Base-by-base conservation (phyloP, 2,888 invertebrate genomes). In the Netelia melanura region DNA sequence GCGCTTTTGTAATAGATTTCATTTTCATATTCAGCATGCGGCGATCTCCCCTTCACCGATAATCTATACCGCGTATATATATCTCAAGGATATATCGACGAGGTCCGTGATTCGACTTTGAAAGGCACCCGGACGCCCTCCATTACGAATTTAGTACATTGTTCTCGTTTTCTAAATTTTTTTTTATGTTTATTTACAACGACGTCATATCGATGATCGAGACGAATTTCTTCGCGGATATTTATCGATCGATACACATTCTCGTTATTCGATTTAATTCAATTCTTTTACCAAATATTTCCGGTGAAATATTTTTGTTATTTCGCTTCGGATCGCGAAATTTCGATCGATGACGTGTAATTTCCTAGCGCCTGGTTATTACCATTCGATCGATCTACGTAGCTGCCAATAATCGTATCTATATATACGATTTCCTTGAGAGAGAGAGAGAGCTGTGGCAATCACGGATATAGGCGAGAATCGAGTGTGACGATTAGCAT, bases 141-240 rank as follows among this genome's bases (percentile, higher is more conserved):
- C 87, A 89, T 91, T 90, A 91, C 90, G 87, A 90, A 90, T 91
- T 91, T 90, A 86, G 88, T 89, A 89, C 89, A 86, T 88, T 86
- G 87, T 86, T 83, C 84, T 74, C 82, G 17, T 78, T 72, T 68
- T 70, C 61, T 70, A n/a, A 30, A 11, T 71, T 71, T 67, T 65
- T 62, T 38, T 44, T 17, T 56, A 30, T 48, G 11, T 56, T n/a
- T 74, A 84, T 67, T 70, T 81, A 70, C 76, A 70, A 78, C 61
- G 38, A 80, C 62, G 8, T 58, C 44, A 17, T 56, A 58, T 21
- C 58, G 9, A 44, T 44, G 21, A 30, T 14, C 23, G 8, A n/a
- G 30, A 76, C 71, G 76, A 44, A 71, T 6, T 67, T 75, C 38
- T 30, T 52, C 21, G 58, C 64, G 48, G 2, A 72, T 30, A 30